Evolutionary conservation across 2,113 vertebrate species (phyloP), one percentile per base, ranked within the genome.

Genomic region (Ictalurus punctatus): DNA sequence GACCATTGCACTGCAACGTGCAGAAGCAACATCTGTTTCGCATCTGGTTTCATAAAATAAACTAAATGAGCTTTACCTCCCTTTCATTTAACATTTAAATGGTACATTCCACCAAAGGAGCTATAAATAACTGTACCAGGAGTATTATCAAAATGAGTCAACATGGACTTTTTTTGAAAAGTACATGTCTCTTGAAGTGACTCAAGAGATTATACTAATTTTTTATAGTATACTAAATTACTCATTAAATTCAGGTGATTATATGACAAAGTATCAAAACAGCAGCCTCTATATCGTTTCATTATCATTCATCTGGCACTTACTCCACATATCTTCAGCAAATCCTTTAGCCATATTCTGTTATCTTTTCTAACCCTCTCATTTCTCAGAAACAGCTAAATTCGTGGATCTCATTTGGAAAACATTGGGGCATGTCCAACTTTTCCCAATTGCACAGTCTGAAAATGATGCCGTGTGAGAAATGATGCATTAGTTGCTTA

Each of bases 391-490:
- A 7, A 14, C 23, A 27, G 44, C 23, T 52, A 52, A 79, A 25
- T 79, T 79, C 5, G n/a, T n/a, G 76, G 25, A 52, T 52, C 44
- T n/a, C 52, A 5, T 54, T 14, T n/a, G 76, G 27, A 79, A 52
- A 52, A 52, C 25, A 79, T 16, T 25, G 12, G 44, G 13, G 76
- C 12, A 79, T 79, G 76, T 16, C 25, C 76, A 27, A n/a, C 88
- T 85, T 61, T 59, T 88, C 91, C 92, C 94, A 95, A 94, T 90
- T 91, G 91, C 91, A 93, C 92, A 85, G 84, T 92, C 78, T 88
- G 65, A 91, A 91, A 90, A 90, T 85, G 56, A 40, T 90, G 85
- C 89, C 90, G 91, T 5, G n/a, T 91, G 88, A 89, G 89, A 83
- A 88, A 61, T 90, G 71, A 91, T 89, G 74, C 86, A 52, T 88